Base-by-base conservation (phyloP, 2,888 invertebrate genomes). In the Omphaloscelis lunosa region DNA sequence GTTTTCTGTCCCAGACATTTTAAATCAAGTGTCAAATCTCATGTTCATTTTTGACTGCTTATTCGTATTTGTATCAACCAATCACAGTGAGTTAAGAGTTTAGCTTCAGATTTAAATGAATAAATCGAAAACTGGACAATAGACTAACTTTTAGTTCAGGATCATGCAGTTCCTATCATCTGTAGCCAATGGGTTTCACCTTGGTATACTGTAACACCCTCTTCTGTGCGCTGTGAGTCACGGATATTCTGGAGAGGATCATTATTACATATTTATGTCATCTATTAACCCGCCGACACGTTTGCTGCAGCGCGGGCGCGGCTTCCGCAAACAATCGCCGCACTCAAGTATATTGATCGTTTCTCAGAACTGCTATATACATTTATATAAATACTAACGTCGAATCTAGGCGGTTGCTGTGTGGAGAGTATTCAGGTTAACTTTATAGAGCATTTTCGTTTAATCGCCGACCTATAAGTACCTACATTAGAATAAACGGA, bases 281-380 rank as follows among this genome's bases (percentile, higher is more conserved):
- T 59, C 12, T 71, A 63, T 70, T 53, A 45, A 34, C 17, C 1
- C 9, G 45, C 61, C 51, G 68, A 72, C 51, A 63, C 51, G 34
- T 34, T 53, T 7, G 45, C 45, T 15, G 56, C 48, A 1, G 61
- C 62, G 62, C 67, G 59, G 23, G 67, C 61, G 45, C 34, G 29
- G 82, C 70, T 83, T 83, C 79, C 83, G 83, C 86, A 73, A 83
- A 83, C 84, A 86, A 77, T 86, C 15, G 29, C 56, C n/a, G n/a
- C 51, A 12, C 51, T 29, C 65, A 45, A 48, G 34, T 48, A 48
- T 85, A 65, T 71, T 71, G 70, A 45, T 68, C 68, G 77, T 82
- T 82, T 56, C 77, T 4, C 61, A 39, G 59, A 58, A 81, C 15
- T 1, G 39, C 17, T 56, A n/a, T 41, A 53, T 34, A 27, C 56